Percentiles rank a stretch among this genome's conserved stretches.
phyloP scores from a whole-genome alignment of 1,140 invertebrate genomes.

The Linepithema humile region DNA sequence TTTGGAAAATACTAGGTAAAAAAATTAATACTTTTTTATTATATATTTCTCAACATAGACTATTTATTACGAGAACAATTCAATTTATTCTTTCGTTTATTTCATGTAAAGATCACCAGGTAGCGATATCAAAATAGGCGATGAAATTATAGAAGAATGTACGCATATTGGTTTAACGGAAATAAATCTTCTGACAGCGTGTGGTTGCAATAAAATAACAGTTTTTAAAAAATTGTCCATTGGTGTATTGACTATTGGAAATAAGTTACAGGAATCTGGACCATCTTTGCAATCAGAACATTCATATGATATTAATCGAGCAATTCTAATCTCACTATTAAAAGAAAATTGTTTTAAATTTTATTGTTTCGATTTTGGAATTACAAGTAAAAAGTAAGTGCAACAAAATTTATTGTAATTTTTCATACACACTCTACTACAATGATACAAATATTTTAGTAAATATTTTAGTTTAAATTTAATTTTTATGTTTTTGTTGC shows the following conservation, averaged over 20 bases:
- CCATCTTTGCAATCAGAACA: slow-evolving; percentile 82
- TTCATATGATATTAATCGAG: slow-evolving; percentile 96
- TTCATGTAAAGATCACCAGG: slow-evolving; percentile 89
- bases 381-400: slow-evolving; percentile 88
- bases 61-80: slow-evolving; percentile 1
- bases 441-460: too few relatives aligned
- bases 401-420: neutral
- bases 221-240: slow-evolving; percentile 86
- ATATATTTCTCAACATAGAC: neutral
- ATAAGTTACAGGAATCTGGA: slow-evolving; percentile 91
- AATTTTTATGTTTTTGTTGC: too few relatives aligned
- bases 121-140: slow-evolving; percentile 89
- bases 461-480: too few relatives aligned
- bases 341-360: slow-evolving; percentile 87
- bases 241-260: slow-evolving; percentile 95
- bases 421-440: neutral
- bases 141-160: slow-evolving; percentile 86
- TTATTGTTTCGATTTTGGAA: slow-evolving; percentile 88
- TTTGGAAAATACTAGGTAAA: slow-evolving; percentile 92
- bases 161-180: slow-evolving; percentile 89
- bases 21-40: slow-evolving; percentile 15
- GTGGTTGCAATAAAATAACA: slow-evolving; percentile 86
- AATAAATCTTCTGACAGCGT: slow-evolving; percentile 91
- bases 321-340: slow-evolving; percentile 90
- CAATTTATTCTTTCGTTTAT: slow-evolving; percentile 37